phyloP scores from a whole-genome alignment of 2,113 vertebrate genomes.

The Ascaphus truei region DNA sequence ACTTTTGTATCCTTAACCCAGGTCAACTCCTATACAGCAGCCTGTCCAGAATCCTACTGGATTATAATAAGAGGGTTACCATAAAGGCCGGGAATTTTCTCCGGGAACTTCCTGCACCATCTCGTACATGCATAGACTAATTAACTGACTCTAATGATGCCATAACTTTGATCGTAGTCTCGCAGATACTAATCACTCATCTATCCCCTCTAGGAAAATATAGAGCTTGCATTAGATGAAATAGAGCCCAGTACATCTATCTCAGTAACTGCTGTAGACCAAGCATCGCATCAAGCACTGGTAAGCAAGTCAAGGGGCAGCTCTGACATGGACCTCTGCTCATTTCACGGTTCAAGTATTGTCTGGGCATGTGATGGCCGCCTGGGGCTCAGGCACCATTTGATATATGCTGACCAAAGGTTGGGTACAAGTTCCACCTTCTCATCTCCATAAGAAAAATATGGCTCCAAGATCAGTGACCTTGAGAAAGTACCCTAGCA shows the following conservation, averaged over 20 bases:
- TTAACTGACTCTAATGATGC: not conserved
- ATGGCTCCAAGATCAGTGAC: too few relatives aligned
- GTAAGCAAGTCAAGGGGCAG: slow-evolving; percentile 61
- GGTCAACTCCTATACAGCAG: too few relatives aligned
- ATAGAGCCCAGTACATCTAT: slow-evolving; percentile 73
- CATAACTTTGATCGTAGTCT: not conserved
- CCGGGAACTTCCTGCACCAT: slow-evolving; percentile 1
- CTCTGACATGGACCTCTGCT: not conserved
- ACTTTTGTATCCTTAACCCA: too few relatives aligned
- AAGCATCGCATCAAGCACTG: slow-evolving; percentile 88
- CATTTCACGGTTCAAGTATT: not conserved
- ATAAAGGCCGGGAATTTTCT: not conserved
- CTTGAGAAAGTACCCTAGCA: too few relatives aligned
- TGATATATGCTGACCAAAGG: too few relatives aligned
- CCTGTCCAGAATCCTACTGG: not conserved
- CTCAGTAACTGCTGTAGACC: slow-evolving; percentile 86
- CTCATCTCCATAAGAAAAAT: too few relatives aligned
- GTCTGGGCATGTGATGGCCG: too few relatives aligned
- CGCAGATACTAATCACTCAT: slow-evolving; percentile 51
- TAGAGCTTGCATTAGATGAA: slow-evolving; percentile 89
- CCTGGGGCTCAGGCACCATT: too few relatives aligned
- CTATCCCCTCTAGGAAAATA: slow-evolving; percentile 84
- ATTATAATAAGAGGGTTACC: not conserved
- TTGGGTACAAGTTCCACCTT: too few relatives aligned
- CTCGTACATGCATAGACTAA: not conserved